These are phyloP conservation scores for Megalops atlanticus DNA, from an alignment of 2,113 vertebrate species.

Conservation along the genomic window DNA sequence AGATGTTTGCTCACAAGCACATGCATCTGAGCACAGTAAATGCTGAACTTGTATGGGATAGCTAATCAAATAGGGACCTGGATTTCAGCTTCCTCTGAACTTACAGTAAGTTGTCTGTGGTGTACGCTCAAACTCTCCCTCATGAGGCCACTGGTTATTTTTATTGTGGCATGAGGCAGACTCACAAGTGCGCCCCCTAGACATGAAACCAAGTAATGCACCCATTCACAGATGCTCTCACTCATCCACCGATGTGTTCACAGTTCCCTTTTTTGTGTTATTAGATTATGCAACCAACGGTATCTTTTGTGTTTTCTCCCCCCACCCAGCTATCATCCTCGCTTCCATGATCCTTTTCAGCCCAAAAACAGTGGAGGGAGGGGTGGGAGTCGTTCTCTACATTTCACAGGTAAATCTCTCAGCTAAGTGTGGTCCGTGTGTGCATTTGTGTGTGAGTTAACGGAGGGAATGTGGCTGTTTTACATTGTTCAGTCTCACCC, in stretches of 20 bases:
- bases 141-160: neutral
- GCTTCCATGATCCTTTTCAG: conserved; percentile 61
- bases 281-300: neutral
- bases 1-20: too few species aligned
- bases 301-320: conserved; percentile 7
- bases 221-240: neutral
- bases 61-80: too few species aligned
- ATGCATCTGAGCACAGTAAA: too few species aligned
- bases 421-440: too few species aligned
- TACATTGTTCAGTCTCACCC: too few species aligned
- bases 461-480: too few species aligned
- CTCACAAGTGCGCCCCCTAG: neutral
- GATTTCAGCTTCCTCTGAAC: too few species aligned
- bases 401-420: conserved; percentile 71
- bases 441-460: neutral
- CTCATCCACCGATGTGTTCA: neutral
- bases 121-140: neutral
- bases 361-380: conserved; percentile 48
- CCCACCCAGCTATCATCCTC: conserved; percentile 67
- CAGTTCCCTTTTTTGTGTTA: neutral
- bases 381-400: conserved; percentile 59
- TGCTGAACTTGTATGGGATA: too few species aligned
- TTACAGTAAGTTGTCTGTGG: too few species aligned
- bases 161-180: neutral
- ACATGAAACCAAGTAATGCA: neutral